Evolutionary conservation across 2,888 invertebrate genomes (phyloP).

Genomic region (Sesia bembeciformis): DNA sequence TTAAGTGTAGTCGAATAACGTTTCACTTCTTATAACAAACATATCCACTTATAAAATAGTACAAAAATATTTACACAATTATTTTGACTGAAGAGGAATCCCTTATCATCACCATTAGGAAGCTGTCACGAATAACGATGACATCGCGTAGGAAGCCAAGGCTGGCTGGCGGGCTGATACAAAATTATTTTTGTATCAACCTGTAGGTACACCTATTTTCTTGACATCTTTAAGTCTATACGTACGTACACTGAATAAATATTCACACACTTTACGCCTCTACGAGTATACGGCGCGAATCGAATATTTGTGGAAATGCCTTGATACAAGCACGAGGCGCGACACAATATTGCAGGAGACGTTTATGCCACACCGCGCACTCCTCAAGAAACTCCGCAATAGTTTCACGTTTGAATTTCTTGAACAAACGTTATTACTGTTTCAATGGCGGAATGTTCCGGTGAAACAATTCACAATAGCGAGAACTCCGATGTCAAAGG

Average conservation of each 20-base stretch:
- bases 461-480: slow-evolving; percentile 63
- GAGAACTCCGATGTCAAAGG: slow-evolving; percentile 58
- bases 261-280: slow-evolving; percentile 12
- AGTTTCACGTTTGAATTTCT: slow-evolving; percentile 65
- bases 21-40: too few species aligned
- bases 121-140: too few species aligned
- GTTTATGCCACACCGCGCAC: slow-evolving; percentile 32
- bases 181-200: too few species aligned
- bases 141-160: too few species aligned
- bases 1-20: too few species aligned
- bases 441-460: slow-evolving; percentile 53
- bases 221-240: not conserved
- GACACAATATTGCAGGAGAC: slow-evolving; percentile 34
- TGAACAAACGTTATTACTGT: slow-evolving; percentile 65
- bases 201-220: too few species aligned
- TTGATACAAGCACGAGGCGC: slow-evolving; percentile 17
- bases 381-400: slow-evolving; percentile 37
- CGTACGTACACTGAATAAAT: slow-evolving; percentile 10
- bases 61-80: too few species aligned
- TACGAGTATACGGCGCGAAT: slow-evolving; percentile 11
- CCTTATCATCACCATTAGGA: too few species aligned
- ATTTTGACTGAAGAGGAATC: too few species aligned
- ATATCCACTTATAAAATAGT: too few species aligned
- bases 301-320: slow-evolving; percentile 29
- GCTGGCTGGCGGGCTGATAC: too few species aligned